These are phyloP conservation scores for Plectropomus leopardus DNA, from an alignment of 2,113 vertebrate genomes.

Conservation along the genomic window DNA sequence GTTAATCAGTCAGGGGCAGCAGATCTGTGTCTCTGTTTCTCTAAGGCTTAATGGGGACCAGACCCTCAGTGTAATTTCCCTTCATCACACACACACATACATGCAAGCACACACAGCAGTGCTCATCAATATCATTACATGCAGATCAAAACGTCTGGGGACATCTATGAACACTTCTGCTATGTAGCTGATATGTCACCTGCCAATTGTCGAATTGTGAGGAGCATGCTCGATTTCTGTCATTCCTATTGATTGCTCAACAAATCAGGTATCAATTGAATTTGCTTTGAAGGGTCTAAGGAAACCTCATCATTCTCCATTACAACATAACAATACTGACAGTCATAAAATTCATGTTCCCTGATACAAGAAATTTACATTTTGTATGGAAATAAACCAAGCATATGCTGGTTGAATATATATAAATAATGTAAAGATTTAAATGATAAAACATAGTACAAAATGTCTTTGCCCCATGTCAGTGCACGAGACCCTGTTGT, in stretches of 20 bases:
- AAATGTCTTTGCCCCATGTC: no score
- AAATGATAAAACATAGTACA: not conserved
- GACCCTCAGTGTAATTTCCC: constrained; percentile 18
- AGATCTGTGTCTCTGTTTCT: constrained; percentile 63
- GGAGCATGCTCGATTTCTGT: not conserved
- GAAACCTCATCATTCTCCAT: not conserved
- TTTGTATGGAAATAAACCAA: not conserved
- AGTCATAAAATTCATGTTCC: not conserved
- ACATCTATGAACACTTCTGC: not conserved
- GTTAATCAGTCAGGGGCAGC: constrained; percentile 66
- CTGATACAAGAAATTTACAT: not conserved
- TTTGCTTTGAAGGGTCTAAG: not conserved
- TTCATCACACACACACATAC: not conserved
- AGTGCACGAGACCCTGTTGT: no score
- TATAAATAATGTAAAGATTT: no score
- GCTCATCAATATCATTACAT: constrained; percentile 29
- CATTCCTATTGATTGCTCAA: not conserved
- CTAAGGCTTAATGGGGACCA: constrained; percentile 35
- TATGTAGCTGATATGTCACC: constrained; percentile 8
- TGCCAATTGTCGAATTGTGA: not conserved
- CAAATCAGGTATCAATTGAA: not conserved
- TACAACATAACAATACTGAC: not conserved
- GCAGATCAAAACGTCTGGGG: constrained; percentile 6
- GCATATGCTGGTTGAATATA: not conserved
- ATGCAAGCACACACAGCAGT: constrained; percentile 19